Evolutionary conservation across 2,113 vertebrate species (phyloP).

Genomic region (Xiphophorus hellerii): DNA sequence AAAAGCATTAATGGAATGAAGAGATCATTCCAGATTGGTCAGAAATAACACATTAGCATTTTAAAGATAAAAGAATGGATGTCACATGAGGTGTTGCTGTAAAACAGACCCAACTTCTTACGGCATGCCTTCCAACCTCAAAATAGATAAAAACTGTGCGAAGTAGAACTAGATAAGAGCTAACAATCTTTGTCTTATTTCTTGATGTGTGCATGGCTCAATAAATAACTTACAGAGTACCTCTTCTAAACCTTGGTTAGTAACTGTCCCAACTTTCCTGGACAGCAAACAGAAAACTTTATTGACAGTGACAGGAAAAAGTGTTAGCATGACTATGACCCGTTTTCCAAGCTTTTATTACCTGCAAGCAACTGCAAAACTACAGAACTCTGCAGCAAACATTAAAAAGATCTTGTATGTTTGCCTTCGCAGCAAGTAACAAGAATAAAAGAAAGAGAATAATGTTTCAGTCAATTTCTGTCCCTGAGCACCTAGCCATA

Average conservation of each 20-base stretch:
- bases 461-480: constrained; percentile 25
- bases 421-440: constrained; percentile 14
- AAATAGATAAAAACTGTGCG: constrained; percentile 1
- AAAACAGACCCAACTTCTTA: constrained; percentile 13
- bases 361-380: constrained; percentile 3
- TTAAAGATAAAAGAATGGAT: constrained; percentile 6
- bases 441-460: constrained; percentile 8
- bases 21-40: constrained; percentile 13
- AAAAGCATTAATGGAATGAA: constrained; percentile 17
- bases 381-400: constrained; percentile 8
- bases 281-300: constrained; percentile 46
- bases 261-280: constrained; percentile 28
- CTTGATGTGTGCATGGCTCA: neutral
- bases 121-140: neutral
- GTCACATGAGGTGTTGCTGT: no score
- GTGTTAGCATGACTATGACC: constrained; percentile 29
- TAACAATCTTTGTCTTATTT: constrained; percentile 6
- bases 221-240: constrained; percentile 30
- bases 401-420: no score
- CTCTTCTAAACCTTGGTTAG: constrained; percentile 42
- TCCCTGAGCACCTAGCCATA: constrained; percentile 35
- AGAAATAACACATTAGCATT: constrained; percentile 26
- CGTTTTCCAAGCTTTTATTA: constrained; percentile 26
- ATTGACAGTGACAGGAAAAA: constrained; percentile 32
- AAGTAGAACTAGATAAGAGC: neutral